Base-by-base conservation (phyloP, 2,888 invertebrate species). In the Baccha elongata region DNA sequence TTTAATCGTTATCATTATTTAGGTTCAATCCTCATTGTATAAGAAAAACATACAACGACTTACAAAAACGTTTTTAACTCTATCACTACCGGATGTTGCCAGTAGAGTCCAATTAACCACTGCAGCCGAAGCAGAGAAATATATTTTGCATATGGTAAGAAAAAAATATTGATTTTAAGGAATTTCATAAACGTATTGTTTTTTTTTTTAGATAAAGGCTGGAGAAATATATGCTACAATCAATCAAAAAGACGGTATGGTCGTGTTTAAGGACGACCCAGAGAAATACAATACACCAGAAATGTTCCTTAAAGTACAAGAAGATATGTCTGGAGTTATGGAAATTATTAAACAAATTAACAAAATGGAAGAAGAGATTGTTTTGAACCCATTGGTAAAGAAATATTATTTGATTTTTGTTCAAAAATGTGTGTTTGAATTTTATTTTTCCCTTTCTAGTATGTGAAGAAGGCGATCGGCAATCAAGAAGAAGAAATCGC, bases 181-280 rank as follows among this genome's bases (percentile, higher is more conserved):
- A n/a, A 1, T 15, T 4, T 4, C 7, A 2, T 29, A 6, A 2
- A 35, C 5, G n/a, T 15, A 8, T 19, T 53, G 15, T 50, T 0
- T 23, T 17, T 81, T 55, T 64, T 87, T 87, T 32, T 87, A 98
- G 98, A 99, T 99, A 88, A 98, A 98, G 91, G 97, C 98, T 89
- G 96, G 97, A 67, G 98, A 98, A 92, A 99, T 99, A 87, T 98
- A 95, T 92, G 99, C 99, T 23, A 96, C 96, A 87, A 98, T 99
- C 86, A 98, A 98, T 92, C 97, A 98, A 91, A 97, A 97, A 91
- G 98, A 99, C 91, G 98, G 99, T 11, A 99, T 99, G 98, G 98
- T 99, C 13, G 93, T 97, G 65, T 99, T 99, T 90, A 94, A 97
- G 86, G 98, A 99, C 88, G 97, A 97, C 90, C 98, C 98, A 8